Conservation (phyloP, 2,888 invertebrate species). For the Dryocosmus kuriphilus region DNA sequence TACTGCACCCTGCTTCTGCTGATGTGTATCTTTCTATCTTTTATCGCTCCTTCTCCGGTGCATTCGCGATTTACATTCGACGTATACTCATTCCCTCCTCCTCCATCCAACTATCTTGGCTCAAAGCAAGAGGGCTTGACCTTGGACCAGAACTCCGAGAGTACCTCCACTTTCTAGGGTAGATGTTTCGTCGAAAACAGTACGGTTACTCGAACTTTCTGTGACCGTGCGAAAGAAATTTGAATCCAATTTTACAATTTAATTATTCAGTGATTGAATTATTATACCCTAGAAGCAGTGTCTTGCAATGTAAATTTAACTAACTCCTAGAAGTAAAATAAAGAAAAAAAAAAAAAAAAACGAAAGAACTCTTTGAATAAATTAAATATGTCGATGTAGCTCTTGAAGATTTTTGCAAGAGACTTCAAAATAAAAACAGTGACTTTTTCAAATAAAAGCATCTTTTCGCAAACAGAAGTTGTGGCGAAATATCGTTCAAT, state of each 20-base stretch:
- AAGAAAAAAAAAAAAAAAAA: no score
- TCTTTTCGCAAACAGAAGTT: constrained; percentile 19
- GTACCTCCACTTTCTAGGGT: constrained; percentile 50
- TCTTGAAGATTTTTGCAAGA: not conserved
- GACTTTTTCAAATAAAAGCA: not conserved
- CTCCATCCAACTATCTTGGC: constrained; percentile 47
- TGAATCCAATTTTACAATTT: constrained; percentile 17
- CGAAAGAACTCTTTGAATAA: no score
- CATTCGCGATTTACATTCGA: constrained; percentile 57
- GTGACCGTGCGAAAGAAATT: constrained; percentile 39
- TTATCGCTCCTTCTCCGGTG: constrained; percentile 28
- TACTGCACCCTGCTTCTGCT: constrained; percentile 32
- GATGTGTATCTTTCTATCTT: constrained; percentile 28
- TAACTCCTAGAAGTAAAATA: not conserved
- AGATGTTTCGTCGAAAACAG: constrained; percentile 50
- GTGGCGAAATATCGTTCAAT: constrained; percentile 9
- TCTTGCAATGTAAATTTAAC: not conserved
- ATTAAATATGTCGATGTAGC: no score
- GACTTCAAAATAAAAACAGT: no score
- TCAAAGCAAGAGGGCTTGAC: constrained; percentile 54
- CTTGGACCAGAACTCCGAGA: constrained; percentile 54
- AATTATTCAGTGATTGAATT: constrained; percentile 3
- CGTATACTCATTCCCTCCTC: constrained; percentile 52
- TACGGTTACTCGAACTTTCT: constrained; percentile 43
- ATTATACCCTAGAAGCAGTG: not conserved